Conservation (phyloP, 1,140 invertebrate species). For the Chrysoperla carnea region DNA sequence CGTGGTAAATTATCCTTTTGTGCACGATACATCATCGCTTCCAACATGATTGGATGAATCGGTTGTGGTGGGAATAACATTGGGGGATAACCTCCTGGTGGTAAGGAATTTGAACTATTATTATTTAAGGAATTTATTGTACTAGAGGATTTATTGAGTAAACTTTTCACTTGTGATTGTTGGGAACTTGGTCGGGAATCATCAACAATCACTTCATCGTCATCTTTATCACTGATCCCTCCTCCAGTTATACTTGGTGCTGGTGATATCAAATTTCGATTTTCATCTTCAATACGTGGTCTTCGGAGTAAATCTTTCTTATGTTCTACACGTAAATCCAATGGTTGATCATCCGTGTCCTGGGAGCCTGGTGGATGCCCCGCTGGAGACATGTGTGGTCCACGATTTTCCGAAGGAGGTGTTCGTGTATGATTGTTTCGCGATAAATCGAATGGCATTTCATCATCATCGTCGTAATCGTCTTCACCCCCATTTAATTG, state of each 20-base stretch:
- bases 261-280: constrained; percentile 47
- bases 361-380: constrained; percentile 23
- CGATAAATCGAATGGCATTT: constrained; percentile 38
- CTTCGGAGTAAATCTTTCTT: constrained; percentile 37
- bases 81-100: constrained; percentile 22
- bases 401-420: constrained; percentile 5
- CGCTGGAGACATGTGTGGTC: constrained; percentile 32
- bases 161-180: not conserved
- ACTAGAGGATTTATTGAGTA: constrained; percentile 1
- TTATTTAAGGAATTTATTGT: constrained; percentile 3
- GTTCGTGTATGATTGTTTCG: constrained; percentile 18
- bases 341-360: constrained; percentile 46
- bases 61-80: constrained; percentile 39
- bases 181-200: not conserved
- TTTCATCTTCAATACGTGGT: constrained; percentile 43
- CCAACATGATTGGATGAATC: constrained; percentile 46
- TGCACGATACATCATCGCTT: constrained; percentile 45
- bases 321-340: constrained; percentile 66
- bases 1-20: constrained; percentile 26
- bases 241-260: constrained; percentile 21
- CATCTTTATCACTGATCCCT: constrained; percentile 16
- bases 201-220: constrained; percentile 8
- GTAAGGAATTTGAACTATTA: constrained; percentile 13
- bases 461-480: constrained; percentile 15
- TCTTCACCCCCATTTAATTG: not conserved